phyloP scores from a whole-genome alignment of 2,113 vertebrate genomes.

The Oxyura jamaicensis region DNA sequence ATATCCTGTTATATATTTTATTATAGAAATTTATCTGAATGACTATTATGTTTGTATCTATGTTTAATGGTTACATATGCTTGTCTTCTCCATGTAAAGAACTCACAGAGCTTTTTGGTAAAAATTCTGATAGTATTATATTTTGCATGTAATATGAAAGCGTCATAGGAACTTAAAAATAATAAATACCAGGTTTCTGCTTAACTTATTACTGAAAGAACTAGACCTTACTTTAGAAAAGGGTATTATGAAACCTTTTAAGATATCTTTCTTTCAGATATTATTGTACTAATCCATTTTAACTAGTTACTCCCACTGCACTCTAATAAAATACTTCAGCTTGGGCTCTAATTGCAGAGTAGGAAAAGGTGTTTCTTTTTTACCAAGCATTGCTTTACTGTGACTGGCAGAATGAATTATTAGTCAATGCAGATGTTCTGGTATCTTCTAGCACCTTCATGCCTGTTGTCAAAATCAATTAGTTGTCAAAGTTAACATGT shows the following conservation, averaged over 20 bases:
- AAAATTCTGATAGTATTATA: background rate
- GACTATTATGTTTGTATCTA: rapidly evolving
- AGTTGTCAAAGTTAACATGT: background rate
- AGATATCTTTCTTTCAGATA: background rate
- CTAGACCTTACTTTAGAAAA: background rate
- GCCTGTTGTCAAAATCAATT: background rate
- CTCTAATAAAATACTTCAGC: background rate
- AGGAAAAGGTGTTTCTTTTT: background rate
- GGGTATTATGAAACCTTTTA: background rate
- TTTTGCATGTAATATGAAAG: background rate
- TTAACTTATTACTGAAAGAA: background rate
- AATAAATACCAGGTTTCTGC: background rate
- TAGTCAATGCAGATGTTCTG: background rate
- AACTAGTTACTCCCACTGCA: background rate
- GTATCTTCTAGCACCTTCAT: background rate
- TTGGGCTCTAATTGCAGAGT: background rate
- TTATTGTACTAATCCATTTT: background rate
- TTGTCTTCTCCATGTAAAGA: background rate
- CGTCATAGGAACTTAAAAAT: background rate
- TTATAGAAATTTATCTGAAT: background rate
- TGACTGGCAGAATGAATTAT: background rate
- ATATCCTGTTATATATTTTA: background rate
- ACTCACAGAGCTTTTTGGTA: background rate
- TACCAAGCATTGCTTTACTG: background rate
- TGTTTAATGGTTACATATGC: background rate